These are phyloP conservation scores for Polydesmus complanatus DNA, from an alignment of 2,888 invertebrate species.

Conservation along the genomic window DNA sequence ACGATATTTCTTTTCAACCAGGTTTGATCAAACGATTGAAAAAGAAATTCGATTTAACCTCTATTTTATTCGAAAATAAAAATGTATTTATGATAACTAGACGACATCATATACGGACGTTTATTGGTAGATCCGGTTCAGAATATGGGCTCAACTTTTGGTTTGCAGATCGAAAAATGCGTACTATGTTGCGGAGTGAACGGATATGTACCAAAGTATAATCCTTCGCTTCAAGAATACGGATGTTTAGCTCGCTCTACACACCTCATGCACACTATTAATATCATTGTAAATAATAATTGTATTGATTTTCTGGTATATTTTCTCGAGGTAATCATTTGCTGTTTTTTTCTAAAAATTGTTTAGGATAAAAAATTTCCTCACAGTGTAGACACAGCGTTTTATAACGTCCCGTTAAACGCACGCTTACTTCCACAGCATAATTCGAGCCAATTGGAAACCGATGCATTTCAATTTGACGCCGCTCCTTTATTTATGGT, in stretches of 20 bases:
- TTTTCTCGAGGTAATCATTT: neutral
- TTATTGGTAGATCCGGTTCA: constrained; percentile 30
- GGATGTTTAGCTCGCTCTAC: constrained; percentile 30
- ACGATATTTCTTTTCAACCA: constrained; percentile 28
- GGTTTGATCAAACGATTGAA: too few species aligned
- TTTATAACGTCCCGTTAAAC: constrained; percentile 28
- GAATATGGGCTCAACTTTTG: constrained; percentile 28
- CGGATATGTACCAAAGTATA: constrained; percentile 32
- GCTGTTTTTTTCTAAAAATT: constrained; percentile 10
- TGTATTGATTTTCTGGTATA: neutral
- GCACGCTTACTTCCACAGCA: constrained; percentile 29
- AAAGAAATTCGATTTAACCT: too few species aligned
- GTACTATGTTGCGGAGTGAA: constrained; percentile 32
- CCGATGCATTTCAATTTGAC: constrained; percentile 31
- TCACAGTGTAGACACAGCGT: constrained; percentile 24
- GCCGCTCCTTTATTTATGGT: constrained; percentile 29
- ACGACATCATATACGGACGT: constrained; percentile 31
- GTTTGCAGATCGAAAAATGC: constrained; percentile 30
- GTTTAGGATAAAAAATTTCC: constrained; percentile 31
- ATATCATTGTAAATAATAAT: constrained; percentile 28
- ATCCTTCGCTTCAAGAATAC: constrained; percentile 28
- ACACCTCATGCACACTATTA: constrained; percentile 28
- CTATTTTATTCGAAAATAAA: neutral
- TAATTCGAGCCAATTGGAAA: constrained; percentile 24
- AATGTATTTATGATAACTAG: too few species aligned